phyloP scores from a whole-genome alignment of 2,113 vertebrate genomes.

The Hypomesus transpacificus region DNA sequence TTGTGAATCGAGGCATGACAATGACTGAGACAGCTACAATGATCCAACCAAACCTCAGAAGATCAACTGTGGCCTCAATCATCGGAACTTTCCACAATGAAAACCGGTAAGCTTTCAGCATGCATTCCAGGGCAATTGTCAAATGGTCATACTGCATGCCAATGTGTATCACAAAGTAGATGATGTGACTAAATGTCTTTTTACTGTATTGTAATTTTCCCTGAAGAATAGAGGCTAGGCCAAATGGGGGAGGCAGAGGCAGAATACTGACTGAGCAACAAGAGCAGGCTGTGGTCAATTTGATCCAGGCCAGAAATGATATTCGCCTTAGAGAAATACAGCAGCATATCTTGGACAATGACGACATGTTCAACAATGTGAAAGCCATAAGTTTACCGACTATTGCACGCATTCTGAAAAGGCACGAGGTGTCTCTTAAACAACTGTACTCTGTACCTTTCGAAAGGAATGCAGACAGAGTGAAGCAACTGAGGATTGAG shows the following conservation, averaged over 20 bases:
- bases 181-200: background rate
- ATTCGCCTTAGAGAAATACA: background rate
- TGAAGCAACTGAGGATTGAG: too few species aligned
- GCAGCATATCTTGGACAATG: conserved; percentile 1
- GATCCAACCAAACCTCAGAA: background rate
- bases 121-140: background rate
- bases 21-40: background rate
- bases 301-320: background rate
- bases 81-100: background rate
- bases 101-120: background rate
- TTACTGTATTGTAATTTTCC: background rate
- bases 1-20: background rate
- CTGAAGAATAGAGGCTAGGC: background rate
- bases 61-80: background rate
- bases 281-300: background rate
- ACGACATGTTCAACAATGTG: conserved; percentile 7
- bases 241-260: conserved; percentile 1
- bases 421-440: background rate
- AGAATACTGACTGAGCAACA: background rate
- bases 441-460: too few species aligned
- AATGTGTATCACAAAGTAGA: background rate
- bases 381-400: background rate
- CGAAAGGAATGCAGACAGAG: too few species aligned
- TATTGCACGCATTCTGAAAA: conserved; percentile 14
- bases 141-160: background rate